A percentile compares a stretch with the other conserved stretches of the same genome.
Evolutionary conservation across 37 sponge, comb jelly and placozoan genomes (phyloP).

Genomic region (Bolinopsis microptera): DNA sequence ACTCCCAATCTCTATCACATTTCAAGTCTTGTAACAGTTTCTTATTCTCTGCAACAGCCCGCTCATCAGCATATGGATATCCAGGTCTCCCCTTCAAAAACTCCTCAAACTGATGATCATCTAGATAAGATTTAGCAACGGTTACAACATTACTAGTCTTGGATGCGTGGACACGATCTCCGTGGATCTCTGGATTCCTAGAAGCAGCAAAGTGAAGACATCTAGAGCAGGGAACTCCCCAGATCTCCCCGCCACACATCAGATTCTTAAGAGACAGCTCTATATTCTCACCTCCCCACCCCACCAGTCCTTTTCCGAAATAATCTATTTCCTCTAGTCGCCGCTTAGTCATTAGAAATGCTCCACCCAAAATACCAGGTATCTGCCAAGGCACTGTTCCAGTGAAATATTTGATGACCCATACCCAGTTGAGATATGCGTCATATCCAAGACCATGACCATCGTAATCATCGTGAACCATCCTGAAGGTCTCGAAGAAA

Average conservation of each 20-base stretch:
- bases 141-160: not conserved
- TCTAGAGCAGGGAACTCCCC: not conserved
- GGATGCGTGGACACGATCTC: not conserved
- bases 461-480: not conserved
- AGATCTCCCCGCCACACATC: constrained; percentile 4
- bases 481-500: not conserved
- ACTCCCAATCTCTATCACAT: constrained; percentile 15
- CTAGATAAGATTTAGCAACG: not conserved
- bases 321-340: not conserved
- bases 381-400: not conserved
- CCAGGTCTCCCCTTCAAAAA: not conserved
- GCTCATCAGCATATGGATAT: not conserved
- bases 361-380: not conserved
- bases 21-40: not conserved
- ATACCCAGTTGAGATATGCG: not conserved
- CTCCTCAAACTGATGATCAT: not conserved
- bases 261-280: not conserved
- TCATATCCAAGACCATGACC: not conserved
- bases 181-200: not conserved
- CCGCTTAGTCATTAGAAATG: not conserved
- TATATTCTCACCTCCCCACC: constrained; percentile 55
- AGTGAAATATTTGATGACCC: not conserved
- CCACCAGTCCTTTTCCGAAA: constrained; percentile 2
- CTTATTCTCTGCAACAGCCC: not conserved
- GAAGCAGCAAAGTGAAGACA: constrained; percentile 5